Evolutionary conservation across 2,797 vertebrate species (phyloP).

Genomic region (Pantherophis vulpinus): DNA sequence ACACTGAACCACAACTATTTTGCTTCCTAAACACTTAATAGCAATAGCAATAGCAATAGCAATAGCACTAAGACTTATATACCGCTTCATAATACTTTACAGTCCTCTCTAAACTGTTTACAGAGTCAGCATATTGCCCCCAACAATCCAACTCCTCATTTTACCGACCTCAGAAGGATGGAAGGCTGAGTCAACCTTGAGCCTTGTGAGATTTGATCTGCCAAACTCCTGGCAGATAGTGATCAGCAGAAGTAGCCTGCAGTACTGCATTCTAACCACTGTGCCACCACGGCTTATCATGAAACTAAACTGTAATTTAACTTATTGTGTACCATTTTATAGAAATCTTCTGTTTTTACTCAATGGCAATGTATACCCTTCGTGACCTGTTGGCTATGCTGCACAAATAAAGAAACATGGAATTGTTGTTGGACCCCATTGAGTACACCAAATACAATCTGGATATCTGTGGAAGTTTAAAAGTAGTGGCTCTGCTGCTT

Average conservation of each 20-base stretch:
- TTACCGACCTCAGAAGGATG: too few relatives aligned
- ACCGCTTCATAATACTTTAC: too few relatives aligned
- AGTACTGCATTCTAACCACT: too few relatives aligned
- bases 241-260: too few relatives aligned
- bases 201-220: too few relatives aligned
- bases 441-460: background rate
- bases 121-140: too few relatives aligned
- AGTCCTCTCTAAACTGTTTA: too few relatives aligned
- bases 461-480: background rate
- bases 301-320: background rate
- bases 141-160: too few relatives aligned
- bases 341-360: background rate
- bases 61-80: too few relatives aligned
- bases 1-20: background rate
- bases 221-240: too few relatives aligned
- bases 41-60: background rate
- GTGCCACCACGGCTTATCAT: background rate
- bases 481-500: background rate
- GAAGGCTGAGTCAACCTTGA: too few relatives aligned
- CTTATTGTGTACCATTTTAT: background rate
- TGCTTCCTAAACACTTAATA: background rate
- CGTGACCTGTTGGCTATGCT: background rate
- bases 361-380: background rate
- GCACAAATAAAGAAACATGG: background rate
- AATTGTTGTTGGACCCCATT: background rate